Evolutionary conservation across 2,888 invertebrate species (phyloP).

Genomic region (Amphimallon solstitiale): DNA sequence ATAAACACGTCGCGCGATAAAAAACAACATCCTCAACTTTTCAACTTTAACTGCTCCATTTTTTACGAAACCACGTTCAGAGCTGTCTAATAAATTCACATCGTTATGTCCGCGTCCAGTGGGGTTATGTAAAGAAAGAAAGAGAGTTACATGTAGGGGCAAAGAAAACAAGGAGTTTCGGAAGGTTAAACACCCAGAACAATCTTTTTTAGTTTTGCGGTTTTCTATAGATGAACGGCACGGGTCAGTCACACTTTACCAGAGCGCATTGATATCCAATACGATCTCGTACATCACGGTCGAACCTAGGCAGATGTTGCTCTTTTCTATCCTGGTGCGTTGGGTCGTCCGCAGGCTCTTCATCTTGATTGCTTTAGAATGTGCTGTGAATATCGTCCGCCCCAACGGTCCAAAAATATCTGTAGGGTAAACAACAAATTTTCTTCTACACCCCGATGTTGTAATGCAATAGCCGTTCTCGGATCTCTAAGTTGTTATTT

Average conservation of each 20-base stretch:
- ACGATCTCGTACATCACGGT: constrained; percentile 6
- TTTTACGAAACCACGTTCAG: background rate
- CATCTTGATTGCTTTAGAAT: constrained; percentile 32
- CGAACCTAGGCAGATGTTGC: constrained; percentile 28
- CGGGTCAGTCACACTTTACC: constrained; percentile 23
- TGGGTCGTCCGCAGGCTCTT: constrained; percentile 25
- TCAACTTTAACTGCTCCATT: constrained; percentile 17
- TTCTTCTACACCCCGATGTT: constrained; percentile 6
- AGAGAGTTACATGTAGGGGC: background rate
- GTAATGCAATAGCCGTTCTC: constrained; percentile 19
- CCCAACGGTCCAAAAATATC: constrained; percentile 18
- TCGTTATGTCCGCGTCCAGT: constrained; percentile 16
- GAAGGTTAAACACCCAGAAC: constrained; percentile 55
- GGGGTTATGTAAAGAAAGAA: constrained; percentile 2
- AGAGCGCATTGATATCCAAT: background rate
- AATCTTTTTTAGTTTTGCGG: constrained; percentile 57
- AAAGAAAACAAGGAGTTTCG: constrained; percentile 6
- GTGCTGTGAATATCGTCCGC: constrained; percentile 22
- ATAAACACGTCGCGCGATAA: constrained; percentile 3
- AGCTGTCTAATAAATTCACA: constrained; percentile 21
- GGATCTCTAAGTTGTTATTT: constrained; percentile 19
- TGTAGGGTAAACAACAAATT: constrained; percentile 19
- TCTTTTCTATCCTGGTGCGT: constrained; percentile 23
- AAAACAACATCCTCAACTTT: constrained; percentile 17
- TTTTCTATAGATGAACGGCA: constrained; percentile 52